phyloP scores from a whole-genome alignment of 2,888 invertebrate species.

The Eugnorisma glareosa region DNA sequence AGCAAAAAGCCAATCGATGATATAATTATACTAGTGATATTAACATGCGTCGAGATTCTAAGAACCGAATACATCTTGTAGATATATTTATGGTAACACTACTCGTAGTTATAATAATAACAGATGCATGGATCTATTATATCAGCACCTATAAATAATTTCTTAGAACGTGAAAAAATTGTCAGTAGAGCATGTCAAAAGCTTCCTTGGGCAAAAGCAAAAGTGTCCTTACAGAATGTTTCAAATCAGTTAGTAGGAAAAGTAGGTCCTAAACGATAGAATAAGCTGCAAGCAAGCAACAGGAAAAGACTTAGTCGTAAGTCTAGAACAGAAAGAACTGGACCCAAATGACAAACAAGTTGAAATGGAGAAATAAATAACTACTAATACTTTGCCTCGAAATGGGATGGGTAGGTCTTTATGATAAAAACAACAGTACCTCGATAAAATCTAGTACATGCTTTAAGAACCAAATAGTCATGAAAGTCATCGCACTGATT shows the following conservation, averaged over 20 bases:
- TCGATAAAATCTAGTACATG: too few species aligned
- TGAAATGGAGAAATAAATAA: not conserved
- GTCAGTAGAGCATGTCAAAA: not conserved
- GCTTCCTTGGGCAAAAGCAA: not conserved
- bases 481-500: too few species aligned
- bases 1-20: not conserved
- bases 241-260: not conserved
- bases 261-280: not conserved
- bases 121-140: not conserved
- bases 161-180: not conserved
- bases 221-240: not conserved
- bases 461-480: not conserved
- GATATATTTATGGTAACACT: too few species aligned
- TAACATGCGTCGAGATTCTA: not conserved
- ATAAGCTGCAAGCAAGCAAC: not conserved
- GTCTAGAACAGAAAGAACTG: not conserved
- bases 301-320: not conserved
- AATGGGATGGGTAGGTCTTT: not conserved
- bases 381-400: too few species aligned
- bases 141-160: not conserved
- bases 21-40: not conserved
- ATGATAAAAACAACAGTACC: not conserved
- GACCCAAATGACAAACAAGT: not conserved
- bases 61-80: constrained; percentile 4
- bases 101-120: not conserved